These are phyloP conservation scores for Cataglyphis livida DNA, from an alignment of 2,888 invertebrate genomes.

Conservation along the genomic window DNA sequence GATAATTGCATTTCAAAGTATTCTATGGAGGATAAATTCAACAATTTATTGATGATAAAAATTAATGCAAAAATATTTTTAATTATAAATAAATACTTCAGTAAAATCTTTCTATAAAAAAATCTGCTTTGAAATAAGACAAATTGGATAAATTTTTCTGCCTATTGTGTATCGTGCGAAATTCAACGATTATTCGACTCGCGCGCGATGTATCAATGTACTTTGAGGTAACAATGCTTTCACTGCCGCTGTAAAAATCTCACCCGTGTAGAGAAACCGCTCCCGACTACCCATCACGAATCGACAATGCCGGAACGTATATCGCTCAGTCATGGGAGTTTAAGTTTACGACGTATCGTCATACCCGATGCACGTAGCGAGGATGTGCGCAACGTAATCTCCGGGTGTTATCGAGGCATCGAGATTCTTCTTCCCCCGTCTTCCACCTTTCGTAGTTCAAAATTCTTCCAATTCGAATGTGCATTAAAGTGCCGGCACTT, in stretches of 20 bases:
- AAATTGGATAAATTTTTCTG: neutral
- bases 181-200: neutral
- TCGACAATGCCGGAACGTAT: constrained; percentile 31
- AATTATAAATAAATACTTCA: neutral
- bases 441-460: neutral
- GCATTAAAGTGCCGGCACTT: neutral
- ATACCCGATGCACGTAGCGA: constrained; percentile 45
- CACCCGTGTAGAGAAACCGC: constrained; percentile 22
- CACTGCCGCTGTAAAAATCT: constrained; percentile 18
- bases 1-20: constrained; percentile 23
- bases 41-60: neutral
- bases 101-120: neutral
- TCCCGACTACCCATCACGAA: constrained; percentile 22
- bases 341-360: constrained; percentile 64
- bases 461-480: neutral
- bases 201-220: neutral
- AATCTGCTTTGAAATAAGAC: neutral
- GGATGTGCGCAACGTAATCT: constrained; percentile 28
- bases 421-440: constrained; percentile 47
- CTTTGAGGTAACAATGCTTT: neutral
- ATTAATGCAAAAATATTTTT: neutral
- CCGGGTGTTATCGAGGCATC: constrained; percentile 47
- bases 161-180: neutral
- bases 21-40: neutral
- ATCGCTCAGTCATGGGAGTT: constrained; percentile 53